Base-by-base conservation (phyloP, 2,113 vertebrate species). In the Telmatochromis brachygnathus region DNA sequence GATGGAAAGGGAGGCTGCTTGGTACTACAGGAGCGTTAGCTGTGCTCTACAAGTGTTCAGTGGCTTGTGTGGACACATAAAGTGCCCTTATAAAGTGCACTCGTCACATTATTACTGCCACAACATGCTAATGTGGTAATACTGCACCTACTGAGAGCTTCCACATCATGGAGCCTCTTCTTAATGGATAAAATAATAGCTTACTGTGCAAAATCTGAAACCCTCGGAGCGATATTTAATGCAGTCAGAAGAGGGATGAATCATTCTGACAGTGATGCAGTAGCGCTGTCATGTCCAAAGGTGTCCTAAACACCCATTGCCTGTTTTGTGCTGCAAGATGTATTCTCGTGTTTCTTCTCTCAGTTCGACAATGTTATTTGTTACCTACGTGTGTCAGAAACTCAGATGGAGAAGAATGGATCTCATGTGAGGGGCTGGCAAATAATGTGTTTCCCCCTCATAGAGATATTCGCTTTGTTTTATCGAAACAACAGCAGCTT, bases 211-310 rank as follows among this genome's bases (percentile, higher is more conserved):
- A 77, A 47, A 49, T 77, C 17, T 13, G 45, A 77, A 77, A 30
- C 42, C 70, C 45, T 30, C 3, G 10, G 45, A 77, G 45, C 15
- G 15, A 77, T 49, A 30, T 49, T 49, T 77, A 30, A 77, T 30
- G 70, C 42, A 77, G 70, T 49, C 70, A 49, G 70, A 49, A 30
- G 9, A 30, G 45, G 45, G 70, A 49, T 77, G 70, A 77, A 77
- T 77, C 70, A 77, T 77, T 49, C 5, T 49, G 70, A 77, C 70
- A 77, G 45, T 77, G 70, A 77, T 11, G 23, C 70, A 77, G 70
- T 49, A 30, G 23, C 9, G 10, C 70, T 77, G 45, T 49, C 70
- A 49, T 3, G 26, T 49, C 45, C 6, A 77, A 30, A 30, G 42
- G 45, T 30, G 15, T 49, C 42, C 70, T 77, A 49, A 28, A 49